Evolutionary conservation across 1,140 invertebrate genomes (phyloP).

Genomic region (Cydia splendana): DNA sequence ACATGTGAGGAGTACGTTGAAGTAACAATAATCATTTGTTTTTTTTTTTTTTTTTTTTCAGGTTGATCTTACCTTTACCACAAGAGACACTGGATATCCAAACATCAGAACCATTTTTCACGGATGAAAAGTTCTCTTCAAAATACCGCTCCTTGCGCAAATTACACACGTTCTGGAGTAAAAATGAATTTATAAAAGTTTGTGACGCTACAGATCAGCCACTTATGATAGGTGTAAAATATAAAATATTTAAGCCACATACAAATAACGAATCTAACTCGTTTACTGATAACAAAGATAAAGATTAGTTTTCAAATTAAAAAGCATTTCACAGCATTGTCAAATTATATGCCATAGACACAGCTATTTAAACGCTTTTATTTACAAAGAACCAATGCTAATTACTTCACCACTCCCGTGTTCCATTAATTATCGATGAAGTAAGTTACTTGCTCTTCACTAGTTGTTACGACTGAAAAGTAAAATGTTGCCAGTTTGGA

Average conservation of each 20-base stretch:
- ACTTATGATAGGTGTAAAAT: slow-evolving; percentile 46
- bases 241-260: slow-evolving; percentile 40
- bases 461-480: background rate
- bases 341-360: background rate
- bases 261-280: background rate
- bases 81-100: slow-evolving; percentile 54
- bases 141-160: slow-evolving; percentile 50
- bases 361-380: background rate
- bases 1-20: too few species aligned
- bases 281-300: background rate
- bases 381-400: too few species aligned
- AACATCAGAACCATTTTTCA: slow-evolving; percentile 59
- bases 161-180: slow-evolving; percentile 50
- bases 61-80: slow-evolving; percentile 55
- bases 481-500: background rate
- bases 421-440: background rate
- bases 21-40: background rate
- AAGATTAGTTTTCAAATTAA: background rate
- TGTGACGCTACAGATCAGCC: slow-evolving; percentile 55
- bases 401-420: too few species aligned
- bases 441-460: background rate
- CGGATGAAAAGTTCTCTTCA: slow-evolving; percentile 46
- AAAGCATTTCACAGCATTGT: background rate
- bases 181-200: slow-evolving; percentile 47
- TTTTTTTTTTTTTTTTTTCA: slow-evolving; percentile 37